Evolutionary conservation across 1,140 invertebrate genomes (phyloP).

Genomic region (Achatina immaculata): DNA sequence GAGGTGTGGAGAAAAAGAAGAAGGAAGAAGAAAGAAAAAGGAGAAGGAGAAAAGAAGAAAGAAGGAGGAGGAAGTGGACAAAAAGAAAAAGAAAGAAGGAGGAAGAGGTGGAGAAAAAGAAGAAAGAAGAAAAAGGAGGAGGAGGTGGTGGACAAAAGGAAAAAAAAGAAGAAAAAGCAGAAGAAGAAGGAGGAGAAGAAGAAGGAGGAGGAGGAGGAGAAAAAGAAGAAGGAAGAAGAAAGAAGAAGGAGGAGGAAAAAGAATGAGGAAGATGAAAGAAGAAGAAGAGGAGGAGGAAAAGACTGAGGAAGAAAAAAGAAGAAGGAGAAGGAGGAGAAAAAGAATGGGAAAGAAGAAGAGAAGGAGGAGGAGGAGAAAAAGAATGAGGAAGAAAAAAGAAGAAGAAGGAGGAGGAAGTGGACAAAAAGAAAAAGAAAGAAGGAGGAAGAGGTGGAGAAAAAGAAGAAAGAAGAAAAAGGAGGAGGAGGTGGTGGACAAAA

Average conservation of each 20-base stretch:
- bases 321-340: too few relatives aligned
- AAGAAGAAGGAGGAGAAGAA: background rate
- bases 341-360: too few relatives aligned
- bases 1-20: background rate
- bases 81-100: background rate
- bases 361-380: too few relatives aligned
- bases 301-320: too few relatives aligned
- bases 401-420: too few relatives aligned
- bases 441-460: too few relatives aligned
- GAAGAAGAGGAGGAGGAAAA: too few relatives aligned
- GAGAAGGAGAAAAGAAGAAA: background rate
- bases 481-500: too few relatives aligned
- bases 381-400: too few relatives aligned
- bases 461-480: too few relatives aligned
- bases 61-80: background rate
- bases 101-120: background rate
- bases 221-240: background rate
- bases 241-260: constrained; percentile 8
- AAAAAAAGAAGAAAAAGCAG: background rate
- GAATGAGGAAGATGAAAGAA: too few relatives aligned
- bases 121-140: background rate
- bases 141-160: background rate
- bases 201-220: background rate
- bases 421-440: too few relatives aligned
- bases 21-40: background rate